Percentiles rank a stretch among this genome's conserved stretches.
These are phyloP conservation scores for Tringa solitaria DNA, from an alignment of 2,113 vertebrate species.

Conservation along the genomic window DNA sequence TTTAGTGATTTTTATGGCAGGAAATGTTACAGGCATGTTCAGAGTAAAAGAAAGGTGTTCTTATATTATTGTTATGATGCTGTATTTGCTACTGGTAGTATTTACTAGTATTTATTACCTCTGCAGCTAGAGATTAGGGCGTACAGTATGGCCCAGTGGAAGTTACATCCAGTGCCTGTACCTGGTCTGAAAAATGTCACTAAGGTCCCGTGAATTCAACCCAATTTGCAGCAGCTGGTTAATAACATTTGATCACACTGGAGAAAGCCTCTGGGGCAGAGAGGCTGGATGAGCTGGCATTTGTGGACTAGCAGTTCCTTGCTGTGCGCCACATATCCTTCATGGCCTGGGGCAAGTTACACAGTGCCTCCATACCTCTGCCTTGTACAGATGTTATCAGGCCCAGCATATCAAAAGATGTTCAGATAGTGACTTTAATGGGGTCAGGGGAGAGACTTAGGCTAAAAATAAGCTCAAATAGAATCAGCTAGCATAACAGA, in stretches of 20 bases:
- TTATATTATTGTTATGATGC: neutral
- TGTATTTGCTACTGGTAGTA: neutral
- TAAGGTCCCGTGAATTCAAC: neutral
- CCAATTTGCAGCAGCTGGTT: neutral
- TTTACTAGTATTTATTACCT: neutral
- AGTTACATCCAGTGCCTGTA: neutral
- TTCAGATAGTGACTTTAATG: neutral
- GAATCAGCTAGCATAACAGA: neutral
- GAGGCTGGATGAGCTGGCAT: fast-evolving
- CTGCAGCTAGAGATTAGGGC: neutral
- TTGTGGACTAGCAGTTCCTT: neutral
- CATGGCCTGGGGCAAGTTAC: neutral
- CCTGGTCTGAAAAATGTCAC: neutral
- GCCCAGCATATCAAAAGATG: neutral
- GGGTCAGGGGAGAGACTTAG: neutral
- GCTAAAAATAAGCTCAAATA: neutral
- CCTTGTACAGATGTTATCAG: slow-evolving; percentile 37
- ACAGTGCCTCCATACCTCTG: neutral
- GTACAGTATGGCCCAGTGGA: neutral
- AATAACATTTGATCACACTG: neutral
- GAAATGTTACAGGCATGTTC: fast-evolving
- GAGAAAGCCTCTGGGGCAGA: neutral
- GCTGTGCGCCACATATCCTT: neutral
- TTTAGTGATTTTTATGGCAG: neutral
- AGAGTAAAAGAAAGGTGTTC: neutral